These are phyloP conservation scores for Microtus richardsoni DNA, from an alignment of 2,113 vertebrate genomes.

Conservation along the genomic window DNA sequence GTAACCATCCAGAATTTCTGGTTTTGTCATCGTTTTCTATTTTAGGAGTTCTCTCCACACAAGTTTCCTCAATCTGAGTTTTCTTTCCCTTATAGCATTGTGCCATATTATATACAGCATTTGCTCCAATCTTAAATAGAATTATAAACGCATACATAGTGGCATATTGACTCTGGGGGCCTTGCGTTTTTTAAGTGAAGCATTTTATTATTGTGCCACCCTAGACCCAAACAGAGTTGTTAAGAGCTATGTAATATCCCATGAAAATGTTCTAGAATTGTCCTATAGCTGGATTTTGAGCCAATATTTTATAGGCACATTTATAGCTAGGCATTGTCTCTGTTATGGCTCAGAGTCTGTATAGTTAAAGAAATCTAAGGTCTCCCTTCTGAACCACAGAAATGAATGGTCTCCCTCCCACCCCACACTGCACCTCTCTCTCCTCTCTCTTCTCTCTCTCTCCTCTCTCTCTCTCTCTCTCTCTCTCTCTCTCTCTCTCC, in stretches of 20 bases:
- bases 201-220: neutral
- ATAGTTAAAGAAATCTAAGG: neutral
- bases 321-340: neutral
- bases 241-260: neutral
- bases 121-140: neutral
- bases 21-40: neutral
- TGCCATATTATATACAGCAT: neutral
- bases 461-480: no score
- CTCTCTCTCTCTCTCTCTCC: no score
- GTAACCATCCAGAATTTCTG: neutral
- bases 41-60: neutral
- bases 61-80: neutral
- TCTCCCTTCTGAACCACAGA: neutral
- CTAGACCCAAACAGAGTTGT: neutral
- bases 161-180: neutral
- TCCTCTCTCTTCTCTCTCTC: no score
- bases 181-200: neutral
- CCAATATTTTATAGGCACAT: neutral
- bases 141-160: neutral
- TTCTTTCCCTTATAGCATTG: neutral
- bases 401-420: neutral
- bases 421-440: no score
- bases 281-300: neutral
- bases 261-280: neutral
- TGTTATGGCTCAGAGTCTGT: neutral